Conservation (phyloP, 1,140 invertebrate species). For the Lycorma delicatula region DNA sequence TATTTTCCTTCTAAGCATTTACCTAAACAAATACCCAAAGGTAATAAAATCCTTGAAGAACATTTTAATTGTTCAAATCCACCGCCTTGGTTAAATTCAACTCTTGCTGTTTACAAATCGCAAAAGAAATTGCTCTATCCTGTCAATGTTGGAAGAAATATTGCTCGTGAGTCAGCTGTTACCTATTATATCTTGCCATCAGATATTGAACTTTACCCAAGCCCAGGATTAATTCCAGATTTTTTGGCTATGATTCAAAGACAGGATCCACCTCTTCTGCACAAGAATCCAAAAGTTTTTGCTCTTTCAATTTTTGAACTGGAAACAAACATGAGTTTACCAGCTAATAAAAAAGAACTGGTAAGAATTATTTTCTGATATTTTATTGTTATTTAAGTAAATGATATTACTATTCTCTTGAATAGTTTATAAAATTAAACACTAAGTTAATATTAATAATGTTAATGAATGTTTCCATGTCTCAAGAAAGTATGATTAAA, state of each 20-base stretch:
- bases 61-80: slow-evolving; percentile 58
- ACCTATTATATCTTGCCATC: slow-evolving; percentile 79
- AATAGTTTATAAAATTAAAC: neutral
- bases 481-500: neutral
- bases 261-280: slow-evolving; percentile 53
- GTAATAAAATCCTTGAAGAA: slow-evolving; percentile 46
- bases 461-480: no score
- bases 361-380: slow-evolving; percentile 22
- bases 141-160: slow-evolving; percentile 78
- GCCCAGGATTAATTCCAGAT: slow-evolving; percentile 59
- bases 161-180: slow-evolving; percentile 68
- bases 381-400: neutral
- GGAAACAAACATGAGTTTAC: slow-evolving; percentile 48
- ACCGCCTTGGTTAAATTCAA: slow-evolving; percentile 58
- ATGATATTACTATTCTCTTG: no score
- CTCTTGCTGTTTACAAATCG: slow-evolving; percentile 62
- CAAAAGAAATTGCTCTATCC: slow-evolving; percentile 75
- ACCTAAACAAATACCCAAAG: slow-evolving; percentile 58
- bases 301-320: slow-evolving; percentile 78
- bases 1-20: slow-evolving; percentile 80
- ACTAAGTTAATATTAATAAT: neutral
- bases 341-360: slow-evolving; percentile 42
- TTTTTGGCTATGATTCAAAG: slow-evolving; percentile 75
- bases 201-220: slow-evolving; percentile 83
- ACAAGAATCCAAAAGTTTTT: slow-evolving; percentile 64